Conservation (phyloP, 2,888 invertebrate genomes). For the Beris morrisii region DNA sequence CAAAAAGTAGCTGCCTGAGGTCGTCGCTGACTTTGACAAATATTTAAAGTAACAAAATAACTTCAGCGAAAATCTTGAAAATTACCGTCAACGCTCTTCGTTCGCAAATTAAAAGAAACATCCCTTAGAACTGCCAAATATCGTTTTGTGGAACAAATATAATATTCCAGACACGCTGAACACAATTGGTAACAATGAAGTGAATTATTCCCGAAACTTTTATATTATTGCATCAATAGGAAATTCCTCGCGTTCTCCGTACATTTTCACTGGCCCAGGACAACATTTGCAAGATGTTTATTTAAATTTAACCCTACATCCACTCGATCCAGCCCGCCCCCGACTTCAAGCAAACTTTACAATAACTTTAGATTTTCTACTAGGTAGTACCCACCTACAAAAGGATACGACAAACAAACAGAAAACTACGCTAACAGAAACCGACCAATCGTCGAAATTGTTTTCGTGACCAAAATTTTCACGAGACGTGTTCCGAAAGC, state of each 20-base stretch:
- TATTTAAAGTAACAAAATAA: too few species aligned
- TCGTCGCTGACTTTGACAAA: too few species aligned
- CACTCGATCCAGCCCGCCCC: constrained; percentile 8
- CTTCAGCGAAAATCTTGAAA: too few species aligned
- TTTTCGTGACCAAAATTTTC: constrained; percentile 58
- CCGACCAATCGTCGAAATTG: constrained; percentile 56
- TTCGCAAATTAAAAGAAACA: too few species aligned
- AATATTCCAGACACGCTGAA: constrained; percentile 26
- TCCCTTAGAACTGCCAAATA: too few species aligned
- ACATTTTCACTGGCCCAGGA: constrained; percentile 1
- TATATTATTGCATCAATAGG: constrained; percentile 16
- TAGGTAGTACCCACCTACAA: constrained; percentile 22
- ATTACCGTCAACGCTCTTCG: too few species aligned
- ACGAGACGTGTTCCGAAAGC: constrained; percentile 55
- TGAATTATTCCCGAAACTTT: constrained; percentile 27
- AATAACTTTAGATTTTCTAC: constrained; percentile 35
- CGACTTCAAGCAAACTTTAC: constrained; percentile 32
- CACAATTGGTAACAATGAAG: constrained; percentile 30
- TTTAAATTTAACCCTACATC: constrained; percentile 34
- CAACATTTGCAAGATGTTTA: constrained; percentile 40
- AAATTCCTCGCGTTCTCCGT: neutral
- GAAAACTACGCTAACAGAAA: constrained; percentile 40
- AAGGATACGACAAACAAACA: constrained; percentile 39
- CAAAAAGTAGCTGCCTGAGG: too few species aligned
- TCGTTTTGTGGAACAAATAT: too few species aligned